phyloP scores from a whole-genome alignment of 2,888 invertebrate genomes.

The Heliconius hortense region DNA sequence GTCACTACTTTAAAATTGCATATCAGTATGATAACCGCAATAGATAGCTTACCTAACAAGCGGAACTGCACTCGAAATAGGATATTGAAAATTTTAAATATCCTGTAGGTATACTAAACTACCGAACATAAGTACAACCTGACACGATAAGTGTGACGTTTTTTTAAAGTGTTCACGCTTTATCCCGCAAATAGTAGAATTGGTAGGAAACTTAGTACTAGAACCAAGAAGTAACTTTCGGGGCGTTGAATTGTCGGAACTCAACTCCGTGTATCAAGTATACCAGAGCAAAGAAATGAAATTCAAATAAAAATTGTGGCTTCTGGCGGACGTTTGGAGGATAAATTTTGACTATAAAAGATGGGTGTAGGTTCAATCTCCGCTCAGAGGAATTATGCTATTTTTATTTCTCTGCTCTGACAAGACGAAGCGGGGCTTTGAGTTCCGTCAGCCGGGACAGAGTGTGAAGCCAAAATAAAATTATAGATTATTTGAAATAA shows the following conservation, averaged over 20 bases:
- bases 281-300: no score
- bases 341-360: no score
- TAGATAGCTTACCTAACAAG: slow-evolving; percentile 15
- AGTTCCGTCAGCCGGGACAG: neutral
- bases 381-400: neutral
- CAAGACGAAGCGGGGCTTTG: neutral
- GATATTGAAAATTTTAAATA: slow-evolving; percentile 1
- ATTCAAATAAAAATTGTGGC: no score
- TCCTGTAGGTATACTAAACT: neutral
- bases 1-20: slow-evolving; percentile 10
- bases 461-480: neutral
- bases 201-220: no score
- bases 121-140: neutral
- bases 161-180: neutral
- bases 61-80: slow-evolving; percentile 9
- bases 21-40: slow-evolving; percentile 9
- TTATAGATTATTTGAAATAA: neutral
- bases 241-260: no score
- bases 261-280: no score
- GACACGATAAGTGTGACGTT: neutral
- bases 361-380: no score
- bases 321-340: no score
- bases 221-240: no score
- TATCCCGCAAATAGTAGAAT: no score
- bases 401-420: neutral